Percentiles rank a stretch among this genome's conserved stretches.
phyloP scores from a whole-genome alignment of 2,888 invertebrate genomes.

The Meta bourneti region DNA sequence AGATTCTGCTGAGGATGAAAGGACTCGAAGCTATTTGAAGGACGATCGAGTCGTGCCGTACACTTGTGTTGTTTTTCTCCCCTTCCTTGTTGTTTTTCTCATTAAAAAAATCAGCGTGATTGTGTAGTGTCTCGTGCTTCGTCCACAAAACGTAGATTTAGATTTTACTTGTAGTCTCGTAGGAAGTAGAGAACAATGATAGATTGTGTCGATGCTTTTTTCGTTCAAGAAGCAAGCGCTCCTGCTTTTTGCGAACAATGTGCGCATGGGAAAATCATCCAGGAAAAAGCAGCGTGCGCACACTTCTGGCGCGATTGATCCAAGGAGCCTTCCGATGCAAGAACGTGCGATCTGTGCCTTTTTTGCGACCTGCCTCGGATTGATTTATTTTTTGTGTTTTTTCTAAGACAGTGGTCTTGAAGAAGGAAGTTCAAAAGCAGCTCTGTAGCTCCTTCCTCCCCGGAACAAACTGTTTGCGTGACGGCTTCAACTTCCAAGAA shows the following conservation, averaged over 20 bases:
- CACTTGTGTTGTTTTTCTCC: constrained; percentile 1
- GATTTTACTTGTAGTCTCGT: constrained; percentile 66
- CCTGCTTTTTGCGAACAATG: background rate
- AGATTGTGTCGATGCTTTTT: constrained; percentile 33
- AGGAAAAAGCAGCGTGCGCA: background rate
- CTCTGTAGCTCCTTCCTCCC: background rate
- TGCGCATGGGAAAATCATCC: background rate
- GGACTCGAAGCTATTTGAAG: background rate
- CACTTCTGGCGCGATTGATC: background rate
- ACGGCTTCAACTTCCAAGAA: background rate
- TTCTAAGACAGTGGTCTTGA: background rate
- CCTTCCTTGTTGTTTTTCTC: constrained; percentile 2
- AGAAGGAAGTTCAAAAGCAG: constrained; percentile 15
- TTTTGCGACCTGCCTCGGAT: constrained; percentile 72
- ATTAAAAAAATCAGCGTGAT: constrained; percentile 44
- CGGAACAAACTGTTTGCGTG: background rate
- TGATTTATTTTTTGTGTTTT: constrained; percentile 31
- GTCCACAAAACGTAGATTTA: constrained; percentile 68
- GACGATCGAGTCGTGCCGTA: no score
- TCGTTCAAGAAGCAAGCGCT: background rate
- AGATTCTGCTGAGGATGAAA: background rate
- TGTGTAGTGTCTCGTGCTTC: constrained; percentile 53
- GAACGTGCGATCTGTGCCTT: constrained; percentile 70
- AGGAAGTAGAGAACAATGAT: constrained; percentile 51
- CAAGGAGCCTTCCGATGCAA: constrained; percentile 55